Conservation (phyloP, 2,797 vertebrate species). For the Hoplostethus atlanticus region DNA sequence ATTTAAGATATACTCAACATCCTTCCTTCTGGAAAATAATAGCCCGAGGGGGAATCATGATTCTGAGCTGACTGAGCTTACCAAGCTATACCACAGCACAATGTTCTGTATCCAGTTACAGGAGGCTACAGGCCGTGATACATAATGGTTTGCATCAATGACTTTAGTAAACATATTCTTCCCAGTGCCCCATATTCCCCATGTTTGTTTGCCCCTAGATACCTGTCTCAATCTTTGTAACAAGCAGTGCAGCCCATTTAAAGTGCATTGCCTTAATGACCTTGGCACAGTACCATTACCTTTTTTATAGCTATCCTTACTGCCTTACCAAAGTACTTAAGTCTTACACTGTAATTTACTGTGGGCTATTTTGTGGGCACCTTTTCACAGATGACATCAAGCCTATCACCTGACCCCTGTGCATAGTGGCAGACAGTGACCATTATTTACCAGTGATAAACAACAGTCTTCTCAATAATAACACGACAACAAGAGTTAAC, state of each 20-base stretch:
- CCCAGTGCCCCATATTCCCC: slow-evolving; percentile 43
- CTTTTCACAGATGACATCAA: slow-evolving; percentile 52
- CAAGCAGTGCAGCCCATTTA: slow-evolving; percentile 50
- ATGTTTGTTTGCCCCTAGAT: slow-evolving; percentile 48
- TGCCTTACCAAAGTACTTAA: slow-evolving; percentile 55
- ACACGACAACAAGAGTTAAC: slow-evolving; percentile 7
- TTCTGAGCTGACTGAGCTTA: slow-evolving; percentile 30
- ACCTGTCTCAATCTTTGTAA: slow-evolving; percentile 46
- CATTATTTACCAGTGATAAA: slow-evolving; percentile 27
- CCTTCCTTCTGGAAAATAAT: slow-evolving; percentile 27
- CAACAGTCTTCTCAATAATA: slow-evolving; percentile 32
- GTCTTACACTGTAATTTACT: slow-evolving; percentile 44
- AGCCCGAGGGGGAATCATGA: slow-evolving; percentile 15
- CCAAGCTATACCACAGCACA: slow-evolving; percentile 8
- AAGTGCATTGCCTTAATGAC: slow-evolving; percentile 64
- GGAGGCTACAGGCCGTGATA: slow-evolving; percentile 32
- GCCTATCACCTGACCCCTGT: slow-evolving; percentile 26
- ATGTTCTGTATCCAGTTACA: slow-evolving; percentile 50
- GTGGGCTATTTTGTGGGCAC: slow-evolving; percentile 7
- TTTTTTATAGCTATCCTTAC: slow-evolving; percentile 55
- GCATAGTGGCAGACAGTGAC: slow-evolving; percentile 30
- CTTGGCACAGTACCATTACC: slow-evolving; percentile 60
- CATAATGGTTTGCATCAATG: slow-evolving; percentile 67
- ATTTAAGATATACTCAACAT: background rate
- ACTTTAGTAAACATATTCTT: slow-evolving; percentile 59